These are phyloP conservation scores for Allygus modestus DNA, from an alignment of 2,888 invertebrate genomes.

Conservation along the genomic window DNA sequence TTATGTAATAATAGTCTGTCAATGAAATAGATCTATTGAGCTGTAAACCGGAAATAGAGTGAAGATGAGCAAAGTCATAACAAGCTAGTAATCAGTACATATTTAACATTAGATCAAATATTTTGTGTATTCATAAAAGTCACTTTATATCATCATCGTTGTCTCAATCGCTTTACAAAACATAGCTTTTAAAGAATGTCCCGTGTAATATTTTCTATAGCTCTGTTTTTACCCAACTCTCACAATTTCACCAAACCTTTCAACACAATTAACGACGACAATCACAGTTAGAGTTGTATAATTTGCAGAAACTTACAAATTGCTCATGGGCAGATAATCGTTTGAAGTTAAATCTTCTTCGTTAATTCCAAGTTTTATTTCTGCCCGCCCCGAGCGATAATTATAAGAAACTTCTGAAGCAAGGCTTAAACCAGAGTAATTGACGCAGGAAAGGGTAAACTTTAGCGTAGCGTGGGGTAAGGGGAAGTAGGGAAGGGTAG, in stretches of 20 bases:
- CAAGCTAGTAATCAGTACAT: too few relatives aligned
- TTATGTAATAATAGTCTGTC: too few relatives aligned
- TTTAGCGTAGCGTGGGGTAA: slow-evolving; percentile 36
- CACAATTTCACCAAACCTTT: neutral
- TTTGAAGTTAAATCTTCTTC: slow-evolving; percentile 58
- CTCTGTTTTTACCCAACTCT: too few relatives aligned
- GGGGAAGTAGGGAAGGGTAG: neutral
- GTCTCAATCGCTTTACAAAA: too few relatives aligned
- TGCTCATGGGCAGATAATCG: slow-evolving; percentile 50
- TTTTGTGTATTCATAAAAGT: too few relatives aligned
- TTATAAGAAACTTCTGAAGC: slow-evolving; percentile 53
- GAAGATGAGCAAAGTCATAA: too few relatives aligned
- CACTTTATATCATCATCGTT: too few relatives aligned
- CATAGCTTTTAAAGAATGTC: too few relatives aligned
- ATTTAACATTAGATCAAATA: too few relatives aligned
- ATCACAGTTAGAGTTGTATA: neutral
- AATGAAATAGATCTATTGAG: too few relatives aligned
- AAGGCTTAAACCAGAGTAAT: slow-evolving; percentile 50
- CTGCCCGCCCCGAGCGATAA: slow-evolving; percentile 17
- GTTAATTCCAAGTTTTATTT: slow-evolving; percentile 41
- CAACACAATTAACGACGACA: slow-evolving; percentile 7
- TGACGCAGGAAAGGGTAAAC: slow-evolving; percentile 57
- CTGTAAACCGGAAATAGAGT: too few relatives aligned
- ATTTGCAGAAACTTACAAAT: slow-evolving; percentile 24
- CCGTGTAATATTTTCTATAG: too few relatives aligned